Evolutionary conservation across 2,888 invertebrate species (phyloP).

Genomic region (Hypomecis atomaria): DNA sequence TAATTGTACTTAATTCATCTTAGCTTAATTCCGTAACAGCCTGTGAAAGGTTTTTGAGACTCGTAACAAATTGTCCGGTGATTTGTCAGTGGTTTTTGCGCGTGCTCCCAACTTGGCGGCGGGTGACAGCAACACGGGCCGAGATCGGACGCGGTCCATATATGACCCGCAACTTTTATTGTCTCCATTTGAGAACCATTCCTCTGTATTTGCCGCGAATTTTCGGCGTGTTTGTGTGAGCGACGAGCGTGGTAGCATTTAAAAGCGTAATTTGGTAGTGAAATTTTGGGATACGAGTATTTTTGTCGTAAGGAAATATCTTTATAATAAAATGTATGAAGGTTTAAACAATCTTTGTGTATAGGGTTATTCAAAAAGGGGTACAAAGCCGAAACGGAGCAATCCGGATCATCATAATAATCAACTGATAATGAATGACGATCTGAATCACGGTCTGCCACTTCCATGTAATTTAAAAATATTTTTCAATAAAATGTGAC

Average conservation of each 20-base stretch:
- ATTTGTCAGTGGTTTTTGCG: slow-evolving; percentile 80
- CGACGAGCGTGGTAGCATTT: slow-evolving; percentile 19
- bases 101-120: slow-evolving; percentile 71
- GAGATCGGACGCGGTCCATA: slow-evolving; percentile 60
- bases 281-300: slow-evolving; percentile 10
- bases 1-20: slow-evolving; percentile 21
- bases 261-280: slow-evolving; percentile 14
- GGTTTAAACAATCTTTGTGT: neutral
- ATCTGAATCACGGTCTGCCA: no score
- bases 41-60: slow-evolving; percentile 52
- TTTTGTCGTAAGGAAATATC: slow-evolving; percentile 1
- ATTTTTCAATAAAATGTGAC: no score
- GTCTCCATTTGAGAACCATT: slow-evolving; percentile 60
- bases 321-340: neutral
- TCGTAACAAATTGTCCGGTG: slow-evolving; percentile 77
- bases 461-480: no score
- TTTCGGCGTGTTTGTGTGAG: slow-evolving; percentile 34
- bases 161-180: slow-evolving; percentile 67
- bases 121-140: slow-evolving; percentile 62
- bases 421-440: no score
- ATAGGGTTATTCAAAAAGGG: neutral
- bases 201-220: slow-evolving; percentile 52
- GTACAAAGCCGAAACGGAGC: no score
- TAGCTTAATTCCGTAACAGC: slow-evolving; percentile 44
- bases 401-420: no score